Evolutionary conservation across 2,888 invertebrate genomes (phyloP).

Genomic region (Chrysomela aeneicollis): DNA sequence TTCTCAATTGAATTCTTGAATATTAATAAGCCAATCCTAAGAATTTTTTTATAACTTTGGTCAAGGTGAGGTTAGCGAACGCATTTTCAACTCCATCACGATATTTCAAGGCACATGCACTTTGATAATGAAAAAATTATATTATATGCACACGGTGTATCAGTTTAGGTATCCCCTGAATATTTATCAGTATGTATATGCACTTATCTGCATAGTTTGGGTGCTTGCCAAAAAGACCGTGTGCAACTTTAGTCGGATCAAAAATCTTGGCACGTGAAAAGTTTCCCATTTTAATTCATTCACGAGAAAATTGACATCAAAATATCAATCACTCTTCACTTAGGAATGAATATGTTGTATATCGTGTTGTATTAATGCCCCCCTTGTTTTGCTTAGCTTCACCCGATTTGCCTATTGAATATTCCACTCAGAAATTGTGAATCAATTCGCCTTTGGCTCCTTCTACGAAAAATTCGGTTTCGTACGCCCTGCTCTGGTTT

Average conservation of each 20-base stretch:
- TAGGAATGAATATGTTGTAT: too few relatives aligned
- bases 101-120: conserved; percentile 44
- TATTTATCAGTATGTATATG: conserved; percentile 45
- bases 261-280: too few relatives aligned
- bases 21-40: not conserved
- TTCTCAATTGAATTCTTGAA: not conserved
- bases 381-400: too few relatives aligned
- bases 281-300: too few relatives aligned
- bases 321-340: too few relatives aligned
- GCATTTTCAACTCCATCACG: conserved; percentile 27
- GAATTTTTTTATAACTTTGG: conserved; percentile 14
- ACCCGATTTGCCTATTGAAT: too few relatives aligned
- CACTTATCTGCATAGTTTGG: conserved; percentile 48
- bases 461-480: conserved; percentile 29
- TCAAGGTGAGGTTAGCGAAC: conserved; percentile 43
- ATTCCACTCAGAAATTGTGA: too few relatives aligned
- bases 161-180: conserved; percentile 46
- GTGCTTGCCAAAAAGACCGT: conserved; percentile 49
- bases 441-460: too few relatives aligned
- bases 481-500: too few relatives aligned
- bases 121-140: conserved; percentile 44
- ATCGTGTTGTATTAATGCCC: too few relatives aligned
- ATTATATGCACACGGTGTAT: conserved; percentile 49
- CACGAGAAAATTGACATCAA: too few relatives aligned
- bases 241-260: conserved; percentile 38